These are phyloP conservation scores for Chelonus formosanus DNA, from an alignment of 2,888 invertebrate species.

Conservation along the genomic window DNA sequence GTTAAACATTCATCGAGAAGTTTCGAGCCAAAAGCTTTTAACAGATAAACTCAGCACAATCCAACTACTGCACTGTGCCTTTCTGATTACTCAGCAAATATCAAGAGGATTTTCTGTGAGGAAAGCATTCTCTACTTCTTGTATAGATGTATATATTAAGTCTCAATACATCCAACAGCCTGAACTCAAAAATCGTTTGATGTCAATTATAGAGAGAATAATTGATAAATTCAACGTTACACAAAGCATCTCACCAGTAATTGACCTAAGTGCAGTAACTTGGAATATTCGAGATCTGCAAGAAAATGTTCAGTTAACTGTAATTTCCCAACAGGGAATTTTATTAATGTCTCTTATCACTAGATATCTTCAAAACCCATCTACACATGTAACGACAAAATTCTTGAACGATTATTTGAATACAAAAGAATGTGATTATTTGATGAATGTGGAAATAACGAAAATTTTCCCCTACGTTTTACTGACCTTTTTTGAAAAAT, in stretches of 20 bases:
- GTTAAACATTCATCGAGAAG: conserved; percentile 66
- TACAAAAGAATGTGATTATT: background rate
- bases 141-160: conserved; percentile 75
- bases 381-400: conserved; percentile 20
- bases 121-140: conserved; percentile 70
- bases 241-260: conserved; percentile 41
- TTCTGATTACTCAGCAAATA: conserved; percentile 73
- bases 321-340: conserved; percentile 69
- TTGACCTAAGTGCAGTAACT: conserved; percentile 58
- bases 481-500: conserved; percentile 63
- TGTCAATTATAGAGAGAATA: conserved; percentile 67
- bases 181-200: conserved; percentile 64
- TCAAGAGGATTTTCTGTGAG: conserved; percentile 69
- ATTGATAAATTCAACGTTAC: conserved; percentile 63
- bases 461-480: conserved; percentile 57
- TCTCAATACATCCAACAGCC: conserved; percentile 66
- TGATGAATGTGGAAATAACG: conserved; percentile 27
- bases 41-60: conserved; percentile 69
- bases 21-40: conserved; percentile 63
- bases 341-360: conserved; percentile 49
- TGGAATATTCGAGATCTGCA: conserved; percentile 66
- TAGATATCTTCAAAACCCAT: conserved; percentile 18
- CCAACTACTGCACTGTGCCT: conserved; percentile 74
- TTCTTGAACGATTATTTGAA: conserved; percentile 49
- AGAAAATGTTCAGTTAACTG: conserved; percentile 67